These are phyloP conservation scores for Stichodactyla mertensii DNA, from an alignment of 64 coral and sea anemone species.

Conservation along the genomic window DNA sequence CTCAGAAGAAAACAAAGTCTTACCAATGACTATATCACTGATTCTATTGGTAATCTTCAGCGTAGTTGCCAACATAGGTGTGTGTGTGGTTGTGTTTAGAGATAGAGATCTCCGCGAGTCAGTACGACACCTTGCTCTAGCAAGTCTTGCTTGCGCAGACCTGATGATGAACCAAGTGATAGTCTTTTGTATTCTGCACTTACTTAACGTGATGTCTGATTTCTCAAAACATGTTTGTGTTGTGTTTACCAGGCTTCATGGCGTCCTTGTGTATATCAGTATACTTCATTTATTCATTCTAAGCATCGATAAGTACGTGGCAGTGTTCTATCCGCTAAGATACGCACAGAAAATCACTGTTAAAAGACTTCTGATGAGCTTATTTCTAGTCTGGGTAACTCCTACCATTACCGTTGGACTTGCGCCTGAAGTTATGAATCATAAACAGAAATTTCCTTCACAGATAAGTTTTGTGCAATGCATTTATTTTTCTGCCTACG, in stretches of 20 bases:
- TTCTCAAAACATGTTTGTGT: conserved; percentile 6
- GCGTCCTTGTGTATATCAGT: conserved; percentile 42
- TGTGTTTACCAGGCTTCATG: conserved; percentile 36
- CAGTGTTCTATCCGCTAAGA: conserved; percentile 67
- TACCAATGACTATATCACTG: conserved; percentile 10
- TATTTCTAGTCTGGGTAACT: conserved; percentile 54
- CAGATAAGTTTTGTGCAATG: background rate
- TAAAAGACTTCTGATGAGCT: conserved; percentile 18
- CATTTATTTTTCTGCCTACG: background rate
- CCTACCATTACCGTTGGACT: conserved; percentile 35
- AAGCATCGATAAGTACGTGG: conserved; percentile 66
- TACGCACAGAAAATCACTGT: conserved; percentile 50
- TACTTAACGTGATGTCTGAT: conserved; percentile 17
- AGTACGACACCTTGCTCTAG: conserved; percentile 41
- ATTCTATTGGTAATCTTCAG: conserved; percentile 27
- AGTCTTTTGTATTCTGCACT: conserved; percentile 16
- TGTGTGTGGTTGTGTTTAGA: conserved; percentile 46
- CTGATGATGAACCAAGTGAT: conserved; percentile 37
- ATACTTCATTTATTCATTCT: conserved; percentile 69
- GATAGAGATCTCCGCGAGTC: conserved; percentile 35
- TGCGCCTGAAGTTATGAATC: background rate
- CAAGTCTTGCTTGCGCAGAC: conserved; percentile 54
- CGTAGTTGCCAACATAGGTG: conserved; percentile 40
- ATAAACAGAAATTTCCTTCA: background rate
- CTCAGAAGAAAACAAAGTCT: background rate